Conservation (phyloP, 1,140 invertebrate genomes). For the Medauroidea extradentata region DNA sequence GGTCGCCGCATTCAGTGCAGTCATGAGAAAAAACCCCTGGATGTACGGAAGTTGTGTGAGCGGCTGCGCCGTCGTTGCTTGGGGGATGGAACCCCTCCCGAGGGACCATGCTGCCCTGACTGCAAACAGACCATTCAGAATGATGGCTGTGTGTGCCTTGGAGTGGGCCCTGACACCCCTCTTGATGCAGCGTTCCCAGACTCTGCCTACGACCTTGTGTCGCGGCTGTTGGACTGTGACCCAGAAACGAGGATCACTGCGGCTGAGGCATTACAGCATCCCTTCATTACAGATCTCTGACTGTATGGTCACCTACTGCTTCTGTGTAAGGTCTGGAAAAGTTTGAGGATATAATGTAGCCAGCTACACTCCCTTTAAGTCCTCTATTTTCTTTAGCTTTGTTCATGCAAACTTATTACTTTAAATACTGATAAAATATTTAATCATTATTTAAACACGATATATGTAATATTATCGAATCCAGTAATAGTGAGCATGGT, state of each 20-base stretch:
- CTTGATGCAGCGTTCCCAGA: constrained; percentile 51
- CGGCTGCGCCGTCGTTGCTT: constrained; percentile 37
- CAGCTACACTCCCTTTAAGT: too few relatives aligned
- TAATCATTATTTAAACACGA: too few relatives aligned
- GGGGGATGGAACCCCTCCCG: background rate
- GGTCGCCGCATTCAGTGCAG: constrained; percentile 53
- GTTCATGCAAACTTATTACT: too few relatives aligned
- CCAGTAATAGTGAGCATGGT: too few relatives aligned
- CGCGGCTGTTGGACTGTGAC: constrained; percentile 69
- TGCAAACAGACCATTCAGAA: background rate
- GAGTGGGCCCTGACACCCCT: constrained; percentile 12
- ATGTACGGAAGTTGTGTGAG: constrained; percentile 50
- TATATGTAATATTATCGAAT: too few relatives aligned
- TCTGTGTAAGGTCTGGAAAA: too few relatives aligned
- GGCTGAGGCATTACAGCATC: constrained; percentile 65
- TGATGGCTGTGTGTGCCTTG: constrained; percentile 6
- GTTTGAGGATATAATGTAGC: too few relatives aligned
- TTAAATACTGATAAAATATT: too few relatives aligned
- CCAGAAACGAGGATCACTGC: constrained; percentile 68
- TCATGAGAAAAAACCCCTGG: constrained; percentile 46
- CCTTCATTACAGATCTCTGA: constrained; percentile 53
- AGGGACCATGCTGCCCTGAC: constrained; percentile 1
- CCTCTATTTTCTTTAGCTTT: too few relatives aligned
- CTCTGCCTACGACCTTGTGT: constrained; percentile 68
- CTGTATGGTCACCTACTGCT: too few relatives aligned